Evolutionary conservation across 1,140 invertebrate species (phyloP).

Genomic region (Chionoecetes opilio): DNA sequence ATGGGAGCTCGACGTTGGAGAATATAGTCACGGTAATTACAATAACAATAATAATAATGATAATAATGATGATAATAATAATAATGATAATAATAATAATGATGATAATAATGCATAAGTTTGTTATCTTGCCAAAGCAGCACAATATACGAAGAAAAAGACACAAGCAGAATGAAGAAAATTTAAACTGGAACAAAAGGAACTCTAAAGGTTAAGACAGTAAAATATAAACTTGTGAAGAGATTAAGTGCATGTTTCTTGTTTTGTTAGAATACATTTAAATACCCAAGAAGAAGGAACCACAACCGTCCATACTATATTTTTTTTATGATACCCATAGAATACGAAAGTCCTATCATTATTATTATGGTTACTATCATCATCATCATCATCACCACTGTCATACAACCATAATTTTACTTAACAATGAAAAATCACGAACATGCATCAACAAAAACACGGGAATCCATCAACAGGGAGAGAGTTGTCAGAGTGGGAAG

Average conservation of each 20-base stretch:
- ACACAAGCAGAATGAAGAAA: not conserved
- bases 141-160: too few species aligned
- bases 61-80: not conserved
- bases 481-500: not conserved
- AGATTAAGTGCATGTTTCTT: not conserved
- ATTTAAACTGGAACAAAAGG: not conserved
- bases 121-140: too few species aligned
- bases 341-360: too few species aligned
- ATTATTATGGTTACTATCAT: too few species aligned
- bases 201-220: not conserved
- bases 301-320: too few species aligned
- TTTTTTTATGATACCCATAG: too few species aligned
- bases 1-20: too few species aligned
- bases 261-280: too few species aligned
- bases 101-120: too few species aligned
- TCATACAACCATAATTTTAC: not conserved
- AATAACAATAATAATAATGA: not conserved
- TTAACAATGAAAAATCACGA: not conserved
- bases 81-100: too few species aligned
- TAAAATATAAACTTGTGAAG: not conserved
- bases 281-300: not conserved
- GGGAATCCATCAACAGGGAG: not conserved
- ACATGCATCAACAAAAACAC: not conserved
- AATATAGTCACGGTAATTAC: too few species aligned
- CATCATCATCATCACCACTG: too few species aligned